Base-by-base conservation (phyloP, 2,113 vertebrate genomes). In the Sprattus sprattus region DNA sequence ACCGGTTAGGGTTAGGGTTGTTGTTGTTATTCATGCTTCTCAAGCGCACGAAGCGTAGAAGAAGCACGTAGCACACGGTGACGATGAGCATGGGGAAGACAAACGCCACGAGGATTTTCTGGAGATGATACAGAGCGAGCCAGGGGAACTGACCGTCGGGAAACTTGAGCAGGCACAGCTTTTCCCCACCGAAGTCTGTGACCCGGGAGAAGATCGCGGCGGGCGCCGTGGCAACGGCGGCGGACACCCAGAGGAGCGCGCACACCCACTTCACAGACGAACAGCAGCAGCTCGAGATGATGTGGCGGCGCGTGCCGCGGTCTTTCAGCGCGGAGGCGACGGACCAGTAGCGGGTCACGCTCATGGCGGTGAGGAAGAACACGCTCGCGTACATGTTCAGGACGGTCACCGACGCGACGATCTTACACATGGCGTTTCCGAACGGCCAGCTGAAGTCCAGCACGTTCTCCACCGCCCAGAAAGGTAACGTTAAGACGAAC, bases 361-460 rank as follows among this genome's bases (percentile, higher is more conserved):
- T 97, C 97, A 97, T 98, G 81, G 97, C 96, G 0, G 97, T 99
- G 86, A 99, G 96, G 88, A 99, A 98, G 91, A 99, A 99, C 6
- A 97, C 97, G 75, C 97, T 97, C 88, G 97, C 97, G 11, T 99
- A 98, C 96, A 97, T 97, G 92, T 97, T 99, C 96, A 98, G 95
- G 75, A 97, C 95, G 0, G 97, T 98, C 49, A 97, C 96, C 0
- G 96, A 93, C 0, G 96, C 96, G 25, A 98, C 93, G 0, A 98
- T 94, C 92, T 97, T 98, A 81, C 98, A 99, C 97, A 98, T 98
- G 25, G 95, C 95, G 86, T 95, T 94, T 18, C 98, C 98, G 0
- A 98, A 98, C 32, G 97, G 97, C 98, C 98, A 97, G 90, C 93
- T 96, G 94, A 98, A 99, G 92, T 99, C 98, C 84, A 97, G 89